Base-by-base conservation (phyloP, 2,113 vertebrate genomes). In the Sapayoa aenigma region DNA sequence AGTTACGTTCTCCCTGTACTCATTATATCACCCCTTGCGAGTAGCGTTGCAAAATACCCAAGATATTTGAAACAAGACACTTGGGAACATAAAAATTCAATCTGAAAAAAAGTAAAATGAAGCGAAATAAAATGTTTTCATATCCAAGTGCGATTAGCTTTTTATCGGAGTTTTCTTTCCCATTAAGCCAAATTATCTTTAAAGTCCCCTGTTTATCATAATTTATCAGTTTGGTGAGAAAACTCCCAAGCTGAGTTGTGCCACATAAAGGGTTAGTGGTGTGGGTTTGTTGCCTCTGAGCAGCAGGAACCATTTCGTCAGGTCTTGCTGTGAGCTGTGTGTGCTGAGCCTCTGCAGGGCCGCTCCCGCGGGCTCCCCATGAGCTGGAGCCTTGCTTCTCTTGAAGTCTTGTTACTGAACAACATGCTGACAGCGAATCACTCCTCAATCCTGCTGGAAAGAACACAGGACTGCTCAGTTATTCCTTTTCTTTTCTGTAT, bases 11-110 rank as follows among this genome's bases (percentile, higher is more conserved):
- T 96, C 94, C 39, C 65, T 78, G 30, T 25, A 52, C 76, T 78
- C 89, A 41, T 94, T 90, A 77, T 84, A 60, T 84, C 60, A 67
- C 65, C 76, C 89, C 83, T 90, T 77, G 91, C 84, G 92, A 73
- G 58, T 78, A 89, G 89, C 15, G 8, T 80, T 86, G 65, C 68
- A 77, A 92, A 97, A 94, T 78, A 94, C 74, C 68, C 73, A 69
- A 88, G 86, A 31, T 60, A 81, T 30, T 93, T 84, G 72, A 94
- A 95, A 85, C 46, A 85, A 94, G 85, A 53, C 83, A 24, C 88
- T 84, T 58, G 90, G 88, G 86, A 90, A 60, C 65, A 59, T 72
- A 82, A 95, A 92, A 77, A 77, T 62, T 73, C 41, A 46, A 22
- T 74, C 44, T 31, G 27, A 63, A 50, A 42, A 27, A 85, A 72